Conservation (phyloP, 2,797 vertebrate genomes). For the Acomys russatus region DNA sequence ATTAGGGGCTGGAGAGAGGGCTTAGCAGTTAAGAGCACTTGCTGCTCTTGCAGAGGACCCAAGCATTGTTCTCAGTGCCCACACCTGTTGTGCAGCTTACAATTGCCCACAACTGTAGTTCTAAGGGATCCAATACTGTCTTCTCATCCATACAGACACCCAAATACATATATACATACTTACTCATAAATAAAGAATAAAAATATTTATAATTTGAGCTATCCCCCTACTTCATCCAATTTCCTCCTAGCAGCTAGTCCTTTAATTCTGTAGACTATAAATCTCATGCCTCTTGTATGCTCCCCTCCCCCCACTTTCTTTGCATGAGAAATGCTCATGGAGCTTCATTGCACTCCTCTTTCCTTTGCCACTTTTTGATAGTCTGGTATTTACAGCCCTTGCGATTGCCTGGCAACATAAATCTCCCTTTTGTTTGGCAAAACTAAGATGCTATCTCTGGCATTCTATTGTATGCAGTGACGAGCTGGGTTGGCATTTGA, state of each 20-base stretch:
- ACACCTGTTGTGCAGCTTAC: not conserved
- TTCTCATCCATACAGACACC: not conserved
- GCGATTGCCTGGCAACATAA: slow-evolving; percentile 40
- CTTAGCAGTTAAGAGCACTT: not conserved
- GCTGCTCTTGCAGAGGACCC: not conserved
- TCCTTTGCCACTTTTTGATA: slow-evolving; percentile 33
- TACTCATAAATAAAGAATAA: not conserved
- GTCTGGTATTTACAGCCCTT: slow-evolving; percentile 7
- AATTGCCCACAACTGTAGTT: not conserved
- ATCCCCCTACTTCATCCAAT: not conserved
- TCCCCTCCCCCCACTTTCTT: not conserved
- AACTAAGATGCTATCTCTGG: not conserved
- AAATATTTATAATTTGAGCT: not conserved
- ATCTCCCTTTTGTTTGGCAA: slow-evolving; percentile 33
- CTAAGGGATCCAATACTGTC: not conserved
- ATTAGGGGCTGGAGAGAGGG: not conserved
- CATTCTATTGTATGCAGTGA: not conserved
- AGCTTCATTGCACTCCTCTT: not conserved
- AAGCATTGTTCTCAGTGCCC: not conserved
- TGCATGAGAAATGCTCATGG: slow-evolving; percentile 27
- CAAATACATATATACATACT: not conserved
- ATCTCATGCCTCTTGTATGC: not conserved
- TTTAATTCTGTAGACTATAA: slow-evolving; percentile 11
- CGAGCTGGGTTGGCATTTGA: not conserved
- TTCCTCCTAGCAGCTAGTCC: not conserved